Conservation (phyloP, 2,888 invertebrate genomes). For the Drosophila testacea region DNA sequence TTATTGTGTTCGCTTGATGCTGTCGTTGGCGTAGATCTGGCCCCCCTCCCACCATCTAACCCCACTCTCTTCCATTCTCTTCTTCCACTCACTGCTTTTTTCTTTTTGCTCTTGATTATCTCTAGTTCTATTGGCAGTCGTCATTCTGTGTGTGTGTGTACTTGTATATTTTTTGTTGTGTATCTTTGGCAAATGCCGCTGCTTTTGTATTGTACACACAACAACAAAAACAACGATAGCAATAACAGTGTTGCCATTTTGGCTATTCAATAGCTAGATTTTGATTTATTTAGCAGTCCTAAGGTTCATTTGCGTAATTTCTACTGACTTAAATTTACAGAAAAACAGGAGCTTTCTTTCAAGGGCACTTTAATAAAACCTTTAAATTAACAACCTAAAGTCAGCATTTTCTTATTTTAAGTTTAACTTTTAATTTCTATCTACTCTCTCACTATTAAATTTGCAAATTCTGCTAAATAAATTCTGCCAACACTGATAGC, state of each 20-base stretch:
- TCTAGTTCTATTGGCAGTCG: slow-evolving; percentile 75
- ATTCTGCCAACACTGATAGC: too few relatives aligned
- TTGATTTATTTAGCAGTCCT: too few relatives aligned
- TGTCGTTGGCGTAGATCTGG: slow-evolving; percentile 48
- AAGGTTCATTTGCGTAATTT: too few relatives aligned
- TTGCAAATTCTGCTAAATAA: too few relatives aligned
- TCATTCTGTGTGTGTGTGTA: slow-evolving; percentile 52
- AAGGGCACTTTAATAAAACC: too few relatives aligned
- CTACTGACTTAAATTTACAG: too few relatives aligned
- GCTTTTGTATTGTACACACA: slow-evolving; percentile 55
- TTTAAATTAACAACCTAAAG: too few relatives aligned
- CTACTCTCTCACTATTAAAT: too few relatives aligned
- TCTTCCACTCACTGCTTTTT: slow-evolving; percentile 1
- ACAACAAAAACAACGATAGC: slow-evolving; percentile 8
- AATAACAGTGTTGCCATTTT: neutral
- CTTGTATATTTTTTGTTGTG: slow-evolving; percentile 36
- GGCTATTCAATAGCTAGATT: too few relatives aligned
- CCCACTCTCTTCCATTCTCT: neutral
- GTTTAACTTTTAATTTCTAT: too few relatives aligned
- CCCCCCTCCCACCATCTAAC: neutral
- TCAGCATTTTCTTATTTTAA: too few relatives aligned
- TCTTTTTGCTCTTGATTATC: slow-evolving; percentile 74
- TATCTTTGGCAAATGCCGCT: slow-evolving; percentile 63
- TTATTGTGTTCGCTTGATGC: slow-evolving; percentile 57
- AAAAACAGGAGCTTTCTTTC: too few relatives aligned